phyloP scores from a whole-genome alignment of 2,888 invertebrate species.

The Epirrita christyi region DNA sequence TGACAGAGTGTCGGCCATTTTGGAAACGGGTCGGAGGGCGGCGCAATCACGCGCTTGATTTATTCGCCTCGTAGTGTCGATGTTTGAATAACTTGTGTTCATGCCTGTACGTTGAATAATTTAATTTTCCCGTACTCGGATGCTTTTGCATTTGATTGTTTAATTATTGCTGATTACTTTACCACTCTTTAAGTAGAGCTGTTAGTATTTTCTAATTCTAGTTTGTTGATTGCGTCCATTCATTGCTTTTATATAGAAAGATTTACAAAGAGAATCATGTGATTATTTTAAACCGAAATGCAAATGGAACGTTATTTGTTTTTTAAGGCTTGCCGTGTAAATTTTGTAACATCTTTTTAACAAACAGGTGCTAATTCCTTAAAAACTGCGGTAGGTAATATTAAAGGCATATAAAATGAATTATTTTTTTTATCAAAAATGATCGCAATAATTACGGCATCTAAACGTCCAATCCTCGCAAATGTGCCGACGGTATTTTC shows the following conservation, averaged over 20 bases:
- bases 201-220: not conserved
- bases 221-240: not conserved
- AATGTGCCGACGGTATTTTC: slow-evolving; percentile 53
- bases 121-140: slow-evolving; percentile 29
- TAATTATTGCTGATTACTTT: slow-evolving; percentile 15
- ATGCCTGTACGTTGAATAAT: slow-evolving; percentile 51
- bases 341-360: not conserved
- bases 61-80: slow-evolving; percentile 61
- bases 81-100: slow-evolving; percentile 54
- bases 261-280: not conserved
- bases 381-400: slow-evolving; percentile 59
- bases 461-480: slow-evolving; percentile 48
- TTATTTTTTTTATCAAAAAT: slow-evolving; percentile 50
- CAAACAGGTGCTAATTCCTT: not conserved
- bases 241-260: not conserved
- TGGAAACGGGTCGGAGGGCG: slow-evolving; percentile 64
- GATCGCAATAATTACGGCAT: slow-evolving; percentile 31
- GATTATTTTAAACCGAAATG: too few relatives aligned
- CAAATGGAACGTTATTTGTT: not conserved
- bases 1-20: slow-evolving; percentile 69
- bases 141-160: slow-evolving; percentile 32
- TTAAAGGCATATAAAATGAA: slow-evolving; percentile 42
- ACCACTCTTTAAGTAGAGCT: not conserved
- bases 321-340: not conserved
- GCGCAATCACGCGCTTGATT: slow-evolving; percentile 65